phyloP scores from a whole-genome alignment of 2,888 invertebrate species.

The Glaucopsyche alexis region DNA sequence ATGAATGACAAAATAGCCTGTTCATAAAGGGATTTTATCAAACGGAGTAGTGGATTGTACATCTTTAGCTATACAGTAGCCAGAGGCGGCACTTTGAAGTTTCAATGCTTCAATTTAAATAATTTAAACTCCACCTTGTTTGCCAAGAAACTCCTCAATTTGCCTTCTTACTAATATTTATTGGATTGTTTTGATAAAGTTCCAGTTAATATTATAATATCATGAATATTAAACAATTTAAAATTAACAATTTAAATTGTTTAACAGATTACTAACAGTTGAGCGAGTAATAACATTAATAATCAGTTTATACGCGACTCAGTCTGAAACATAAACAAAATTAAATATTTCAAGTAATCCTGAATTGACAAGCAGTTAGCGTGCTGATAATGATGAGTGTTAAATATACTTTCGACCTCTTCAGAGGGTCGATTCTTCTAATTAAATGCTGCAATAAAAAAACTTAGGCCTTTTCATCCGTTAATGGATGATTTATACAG shows the following conservation, averaged over 20 bases:
- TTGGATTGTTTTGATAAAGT: slow-evolving; percentile 18
- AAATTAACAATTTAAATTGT: neutral
- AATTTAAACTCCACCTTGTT: slow-evolving; percentile 59
- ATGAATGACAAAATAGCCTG: neutral
- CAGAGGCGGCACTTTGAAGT: slow-evolving; percentile 58
- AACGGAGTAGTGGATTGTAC: slow-evolving; percentile 13
- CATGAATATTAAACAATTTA: neutral
- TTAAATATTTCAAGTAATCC: no score
- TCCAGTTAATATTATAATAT: slow-evolving; percentile 10
- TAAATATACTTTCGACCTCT: no score
- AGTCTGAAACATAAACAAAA: no score
- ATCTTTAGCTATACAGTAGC: slow-evolving; percentile 31
- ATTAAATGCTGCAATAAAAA: no score
- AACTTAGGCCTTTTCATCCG: no score
- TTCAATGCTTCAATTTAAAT: slow-evolving; percentile 60
- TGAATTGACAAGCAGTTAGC: no score
- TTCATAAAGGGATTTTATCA: slow-evolving; percentile 17
- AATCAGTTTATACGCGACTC: neutral
- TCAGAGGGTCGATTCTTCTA: no score
- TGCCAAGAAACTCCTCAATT: slow-evolving; percentile 39
- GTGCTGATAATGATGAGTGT: no score
- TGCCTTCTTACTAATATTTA: slow-evolving; percentile 32
- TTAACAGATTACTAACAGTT: neutral
- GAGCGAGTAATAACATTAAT: neutral
- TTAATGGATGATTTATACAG: no score